Conservation (phyloP, 2,888 invertebrate genomes). For the Mythimna vitellina region DNA sequence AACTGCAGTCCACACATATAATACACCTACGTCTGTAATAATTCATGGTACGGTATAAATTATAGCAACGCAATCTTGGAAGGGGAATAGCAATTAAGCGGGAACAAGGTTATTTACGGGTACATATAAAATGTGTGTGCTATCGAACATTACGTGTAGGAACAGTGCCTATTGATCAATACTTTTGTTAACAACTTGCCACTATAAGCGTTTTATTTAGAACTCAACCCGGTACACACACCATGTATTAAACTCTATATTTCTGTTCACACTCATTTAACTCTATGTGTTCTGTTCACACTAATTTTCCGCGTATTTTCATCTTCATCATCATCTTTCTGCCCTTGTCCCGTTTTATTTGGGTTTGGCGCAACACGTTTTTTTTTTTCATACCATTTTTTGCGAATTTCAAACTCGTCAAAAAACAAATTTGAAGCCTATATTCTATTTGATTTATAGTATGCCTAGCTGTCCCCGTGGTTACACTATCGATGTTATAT, state of each 20-base stretch:
- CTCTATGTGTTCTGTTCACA: not conserved
- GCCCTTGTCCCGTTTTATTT: too few relatives aligned
- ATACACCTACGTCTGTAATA: conserved; percentile 74
- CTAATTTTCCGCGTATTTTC: not conserved
- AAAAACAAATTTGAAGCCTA: too few relatives aligned
- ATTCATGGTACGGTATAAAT: conserved; percentile 80
- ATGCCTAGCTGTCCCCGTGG: too few relatives aligned
- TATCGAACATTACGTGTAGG: conserved; percentile 66
- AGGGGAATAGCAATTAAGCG: conserved; percentile 81
- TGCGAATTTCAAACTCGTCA: too few relatives aligned
- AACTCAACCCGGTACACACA: conserved; percentile 8
- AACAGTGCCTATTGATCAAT: conserved; percentile 55
- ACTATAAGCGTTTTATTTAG: conserved; percentile 20
- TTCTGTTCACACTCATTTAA: not conserved
- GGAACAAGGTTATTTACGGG: conserved; percentile 79
- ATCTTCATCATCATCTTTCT: not conserved
- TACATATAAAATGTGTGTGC: conserved; percentile 67
- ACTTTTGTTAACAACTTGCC: conserved; percentile 21
- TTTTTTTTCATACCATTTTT: too few relatives aligned
- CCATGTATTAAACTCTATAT: not conserved
- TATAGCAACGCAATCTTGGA: conserved; percentile 78
- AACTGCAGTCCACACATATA: conserved; percentile 70
- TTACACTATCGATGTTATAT: too few relatives aligned
- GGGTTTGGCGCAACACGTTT: too few relatives aligned
- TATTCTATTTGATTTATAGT: too few relatives aligned